phyloP scores from a whole-genome alignment of 2,888 invertebrate species.

The Polylopha cassiicola region DNA sequence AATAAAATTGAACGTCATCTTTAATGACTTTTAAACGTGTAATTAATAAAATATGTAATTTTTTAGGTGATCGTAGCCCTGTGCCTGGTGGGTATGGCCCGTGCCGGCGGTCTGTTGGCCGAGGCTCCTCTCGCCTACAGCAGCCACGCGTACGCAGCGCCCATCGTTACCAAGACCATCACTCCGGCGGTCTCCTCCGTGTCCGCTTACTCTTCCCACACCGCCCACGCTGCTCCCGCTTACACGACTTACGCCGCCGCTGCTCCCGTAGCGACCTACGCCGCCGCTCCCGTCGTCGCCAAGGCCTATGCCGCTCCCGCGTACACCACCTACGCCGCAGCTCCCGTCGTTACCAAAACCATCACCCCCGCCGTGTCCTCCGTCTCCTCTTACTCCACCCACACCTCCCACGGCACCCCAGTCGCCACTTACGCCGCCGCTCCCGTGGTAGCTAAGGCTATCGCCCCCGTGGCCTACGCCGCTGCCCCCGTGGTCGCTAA shows the following conservation, averaged over 20 bases:
- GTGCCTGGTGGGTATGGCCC: constrained; percentile 77
- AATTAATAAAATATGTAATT: constrained; percentile 1
- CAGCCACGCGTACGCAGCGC: too few relatives aligned
- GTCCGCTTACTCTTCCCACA: constrained; percentile 3
- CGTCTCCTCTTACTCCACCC: constrained; percentile 22
- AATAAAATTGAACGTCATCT: too few relatives aligned
- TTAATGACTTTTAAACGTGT: background rate
- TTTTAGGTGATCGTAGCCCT: constrained; percentile 76
- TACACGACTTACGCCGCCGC: constrained; percentile 19
- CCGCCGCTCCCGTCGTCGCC: constrained; percentile 14
- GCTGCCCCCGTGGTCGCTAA: constrained; percentile 12
- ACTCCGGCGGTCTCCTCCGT: constrained; percentile 1
- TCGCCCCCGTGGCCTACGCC: constrained; percentile 21
- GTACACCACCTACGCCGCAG: too few relatives aligned
- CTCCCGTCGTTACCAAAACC: constrained; percentile 33
- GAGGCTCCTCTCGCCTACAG: constrained; percentile 62
- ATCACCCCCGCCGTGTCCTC: constrained; percentile 27
- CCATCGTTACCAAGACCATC: constrained; percentile 5
- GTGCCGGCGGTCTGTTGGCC: constrained; percentile 72
- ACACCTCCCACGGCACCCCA: constrained; percentile 23
- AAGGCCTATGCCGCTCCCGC: too few relatives aligned
- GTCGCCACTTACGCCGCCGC: constrained; percentile 20
- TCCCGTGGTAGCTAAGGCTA: constrained; percentile 24
- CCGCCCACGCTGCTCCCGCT: constrained; percentile 6
- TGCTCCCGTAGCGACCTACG: constrained; percentile 9